phyloP scores from a whole-genome alignment of 2,888 invertebrate species.

The Amorpha juglandis region DNA sequence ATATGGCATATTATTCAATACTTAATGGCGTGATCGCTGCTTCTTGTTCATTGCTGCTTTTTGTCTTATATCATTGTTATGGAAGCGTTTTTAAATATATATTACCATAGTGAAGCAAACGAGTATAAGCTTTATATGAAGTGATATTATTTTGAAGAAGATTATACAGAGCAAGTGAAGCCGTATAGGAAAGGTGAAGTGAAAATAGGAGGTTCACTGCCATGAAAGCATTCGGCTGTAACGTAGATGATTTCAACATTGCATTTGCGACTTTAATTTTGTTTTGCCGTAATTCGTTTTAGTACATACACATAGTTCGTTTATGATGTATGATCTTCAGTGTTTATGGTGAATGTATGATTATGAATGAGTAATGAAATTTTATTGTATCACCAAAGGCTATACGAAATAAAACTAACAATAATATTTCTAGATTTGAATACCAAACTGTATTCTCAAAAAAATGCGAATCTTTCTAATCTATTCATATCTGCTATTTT shows the following conservation, averaged over 20 bases:
- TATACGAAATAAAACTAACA: slow-evolving; percentile 32
- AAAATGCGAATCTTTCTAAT: slow-evolving; percentile 17
- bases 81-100: slow-evolving; percentile 32
- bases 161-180: slow-evolving; percentile 63
- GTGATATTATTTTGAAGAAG: slow-evolving; percentile 41
- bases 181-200: slow-evolving; percentile 66
- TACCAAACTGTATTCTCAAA: slow-evolving; percentile 5
- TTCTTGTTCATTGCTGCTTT: slow-evolving; percentile 36
- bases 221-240: slow-evolving; percentile 57
- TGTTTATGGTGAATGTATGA: slow-evolving; percentile 48
- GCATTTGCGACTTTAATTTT: slow-evolving; percentile 37
- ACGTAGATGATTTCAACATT: slow-evolving; percentile 28
- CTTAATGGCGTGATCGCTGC: slow-evolving; percentile 19
- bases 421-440: slow-evolving; percentile 19
- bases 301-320: slow-evolving; percentile 35
- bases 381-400: slow-evolving; percentile 38
- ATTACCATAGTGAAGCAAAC: slow-evolving; percentile 41
- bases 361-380: slow-evolving; percentile 49
- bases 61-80: slow-evolving; percentile 33
- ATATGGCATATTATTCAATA: slow-evolving; percentile 16
- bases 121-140: slow-evolving; percentile 45
- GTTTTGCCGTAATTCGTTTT: slow-evolving; percentile 25
- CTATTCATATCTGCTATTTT: slow-evolving; percentile 23
- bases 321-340: slow-evolving; percentile 27
- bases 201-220: slow-evolving; percentile 64